A percentile compares a stretch with the other conserved stretches of the same genome.
These are phyloP conservation scores for Scortum barcoo DNA, from an alignment of 2,113 vertebrate species.

Conservation along the genomic window DNA sequence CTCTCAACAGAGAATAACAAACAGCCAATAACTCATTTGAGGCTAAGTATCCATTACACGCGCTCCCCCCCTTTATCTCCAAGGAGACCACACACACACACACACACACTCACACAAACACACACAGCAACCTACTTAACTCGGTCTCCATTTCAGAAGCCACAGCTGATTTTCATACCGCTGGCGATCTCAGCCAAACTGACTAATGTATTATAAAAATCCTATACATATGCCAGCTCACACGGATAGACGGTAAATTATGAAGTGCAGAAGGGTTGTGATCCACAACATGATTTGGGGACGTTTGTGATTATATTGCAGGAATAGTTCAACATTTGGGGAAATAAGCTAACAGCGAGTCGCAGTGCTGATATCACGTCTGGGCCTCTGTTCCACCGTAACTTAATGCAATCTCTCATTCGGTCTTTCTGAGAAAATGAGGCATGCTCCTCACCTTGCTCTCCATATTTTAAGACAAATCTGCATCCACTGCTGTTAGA, in stretches of 20 bases:
- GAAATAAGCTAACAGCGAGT: neutral
- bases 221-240: neutral
- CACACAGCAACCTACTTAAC: slow-evolving; percentile 4
- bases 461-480: neutral
- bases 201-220: slow-evolving; percentile 32
- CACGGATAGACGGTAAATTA: slow-evolving; percentile 23
- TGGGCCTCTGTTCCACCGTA: neutral
- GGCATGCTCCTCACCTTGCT: neutral
- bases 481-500: neutral
- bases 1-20: slow-evolving; percentile 75
- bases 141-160: slow-evolving; percentile 21
- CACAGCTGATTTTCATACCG: slow-evolving; percentile 20
- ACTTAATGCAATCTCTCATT: neutral
- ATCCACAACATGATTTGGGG: slow-evolving; percentile 14
- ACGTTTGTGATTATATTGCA: slow-evolving; percentile 6
- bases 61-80: slow-evolving; percentile 50
- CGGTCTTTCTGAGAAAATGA: neutral
- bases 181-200: slow-evolving; percentile 13
- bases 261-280: slow-evolving; percentile 1
- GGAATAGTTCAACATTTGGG: slow-evolving; percentile 5
- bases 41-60: slow-evolving; percentile 68
- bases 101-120: slow-evolving; percentile 22
- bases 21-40: slow-evolving; percentile 73
- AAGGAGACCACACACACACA: slow-evolving; percentile 53
- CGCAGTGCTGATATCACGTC: neutral